Base-by-base conservation (phyloP, 2,797 vertebrate species). In the Micropoecilia bifurca region DNA sequence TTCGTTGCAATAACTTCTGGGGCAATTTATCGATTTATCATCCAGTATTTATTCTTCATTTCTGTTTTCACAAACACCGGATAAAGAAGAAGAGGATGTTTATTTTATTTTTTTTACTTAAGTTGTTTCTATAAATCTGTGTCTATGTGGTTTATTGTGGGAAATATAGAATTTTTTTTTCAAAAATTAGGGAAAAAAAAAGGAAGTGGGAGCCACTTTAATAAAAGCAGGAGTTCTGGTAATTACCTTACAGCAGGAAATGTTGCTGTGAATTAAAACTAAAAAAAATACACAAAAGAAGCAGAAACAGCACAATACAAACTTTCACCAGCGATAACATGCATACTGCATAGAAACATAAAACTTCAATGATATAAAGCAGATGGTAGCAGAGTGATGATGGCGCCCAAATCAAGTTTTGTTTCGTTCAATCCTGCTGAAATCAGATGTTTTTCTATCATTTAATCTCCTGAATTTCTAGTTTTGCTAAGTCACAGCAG, bases 401-500 rank as follows among this genome's bases (percentile, higher is more conserved):
- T 28, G 55, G 6, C 33, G 59, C 14, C 59, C 13, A 61, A 33
- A 30, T 33, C 4, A 61, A 1, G 28, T 66, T 36, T 41, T 20
- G 36, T 8, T 16, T 63, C 1, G 8, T 45, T 45, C 48, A 50
- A 22, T 8, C 1, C 6, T 50, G 48, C 9, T 55, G 50, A 69
- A 25, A n/a, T 69, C 20, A 43, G 33, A 4, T 36, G 2, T 6
- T 68, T 41, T 68, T 39, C 10, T 43, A 4, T 12, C 4, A n/a
- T 13, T 45, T 45, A 16, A 71, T 16, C 3, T 14, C 68, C 39
- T 25, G 10, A 69, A 43, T 6, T 8, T 3, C 2, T 43, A n/a
- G 13, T 6, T 10, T 69, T 30, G 46, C 33, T 43, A 46, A 74
- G 80, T 80, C 73, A 78, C 75, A 74, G 45, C 22, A 8, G 30